Base-by-base conservation (phyloP, 2,797 vertebrate species). In the Rhinella marina region DNA sequence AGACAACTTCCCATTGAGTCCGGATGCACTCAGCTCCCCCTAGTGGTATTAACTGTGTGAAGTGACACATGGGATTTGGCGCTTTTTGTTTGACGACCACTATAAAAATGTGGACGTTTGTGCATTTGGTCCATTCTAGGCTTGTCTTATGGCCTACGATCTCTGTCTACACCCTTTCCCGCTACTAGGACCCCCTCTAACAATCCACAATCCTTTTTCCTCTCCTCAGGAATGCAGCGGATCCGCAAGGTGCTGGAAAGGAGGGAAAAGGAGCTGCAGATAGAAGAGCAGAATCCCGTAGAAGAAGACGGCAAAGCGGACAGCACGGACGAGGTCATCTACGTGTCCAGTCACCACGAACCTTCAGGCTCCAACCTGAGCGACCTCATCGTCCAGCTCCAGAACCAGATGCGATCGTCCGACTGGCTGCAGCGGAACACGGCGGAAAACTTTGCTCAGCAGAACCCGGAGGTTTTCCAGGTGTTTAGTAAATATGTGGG, bases 361-460 rank as follows among this genome's bases (percentile, higher is more conserved):
- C 21, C 92, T 88, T 64, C 93, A 91, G 61, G 88, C 89, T 52
- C 94, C 19, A 92, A 92, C 81, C 94, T 96, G 64, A 94, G 95
- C 82, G 93, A 96, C 68, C 95, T 98, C 83, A 97, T 98, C 86
- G 96, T 96, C 79, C 95, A 96, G 6, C 93, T 98, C 73, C 94
- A 95, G 89, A 94, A 97, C 56, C 97, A 98, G 92, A 97, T 98
- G 92, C 95, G 94, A 85, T 95, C 96, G 0, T 96, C 96, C 0
- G 94, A 97, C 93, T 98, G 96, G 96, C 92, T 97, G 64, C 95
- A 95, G 93, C 96, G 96, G 92, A 97, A 95, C 82, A 95, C 94
- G 85, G 96, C 95, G 0, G 94, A 96, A 88, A 93, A 93, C 57
- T 93, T 95, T 88, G 93, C 94, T 5, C 94, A 94, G 91, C 96